A percentile compares a stretch with the other conserved stretches of the same genome.
These are phyloP conservation scores for Motacilla tschutschensis DNA, from an alignment of 2,113 vertebrate genomes.

Conservation along the genomic window DNA sequence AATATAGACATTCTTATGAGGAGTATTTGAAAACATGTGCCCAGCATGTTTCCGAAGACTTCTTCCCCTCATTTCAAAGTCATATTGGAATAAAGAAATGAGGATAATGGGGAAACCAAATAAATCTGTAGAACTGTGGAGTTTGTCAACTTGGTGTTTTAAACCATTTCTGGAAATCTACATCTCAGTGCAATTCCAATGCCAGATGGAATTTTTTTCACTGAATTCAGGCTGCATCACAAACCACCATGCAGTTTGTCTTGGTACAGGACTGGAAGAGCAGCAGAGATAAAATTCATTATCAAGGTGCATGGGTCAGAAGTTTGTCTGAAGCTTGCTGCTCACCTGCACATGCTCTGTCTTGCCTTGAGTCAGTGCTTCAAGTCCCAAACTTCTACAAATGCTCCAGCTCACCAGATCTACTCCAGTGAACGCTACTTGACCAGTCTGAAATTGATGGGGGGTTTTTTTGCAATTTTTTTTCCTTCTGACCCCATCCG, in stretches of 20 bases:
- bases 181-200: constrained; percentile 40
- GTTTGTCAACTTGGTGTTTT: constrained; percentile 2
- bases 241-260: neutral
- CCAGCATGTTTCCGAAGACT: constrained; percentile 66
- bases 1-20: constrained; percentile 62
- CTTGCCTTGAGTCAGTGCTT: constrained; percentile 31
- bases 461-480: neutral
- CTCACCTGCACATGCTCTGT: neutral
- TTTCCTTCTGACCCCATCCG: fast-evolving
- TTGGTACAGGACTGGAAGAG: neutral
- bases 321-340: constrained; percentile 12
- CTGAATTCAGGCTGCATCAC: neutral
- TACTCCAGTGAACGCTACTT: neutral
- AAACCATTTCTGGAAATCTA: constrained; percentile 41
- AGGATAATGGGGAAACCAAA: constrained; percentile 44
- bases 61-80: constrained; percentile 52
- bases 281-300: neutral
- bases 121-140: constrained; percentile 35
- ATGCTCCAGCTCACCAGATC: constrained; percentile 36
- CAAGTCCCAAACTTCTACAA: constrained; percentile 12
- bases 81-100: constrained; percentile 40
- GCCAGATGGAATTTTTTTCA: constrained; percentile 16
- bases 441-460: neutral
- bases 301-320: neutral
- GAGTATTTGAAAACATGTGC: constrained; percentile 59